phyloP scores from a whole-genome alignment of 2,888 invertebrate species.

The Drosophila dives region DNA sequence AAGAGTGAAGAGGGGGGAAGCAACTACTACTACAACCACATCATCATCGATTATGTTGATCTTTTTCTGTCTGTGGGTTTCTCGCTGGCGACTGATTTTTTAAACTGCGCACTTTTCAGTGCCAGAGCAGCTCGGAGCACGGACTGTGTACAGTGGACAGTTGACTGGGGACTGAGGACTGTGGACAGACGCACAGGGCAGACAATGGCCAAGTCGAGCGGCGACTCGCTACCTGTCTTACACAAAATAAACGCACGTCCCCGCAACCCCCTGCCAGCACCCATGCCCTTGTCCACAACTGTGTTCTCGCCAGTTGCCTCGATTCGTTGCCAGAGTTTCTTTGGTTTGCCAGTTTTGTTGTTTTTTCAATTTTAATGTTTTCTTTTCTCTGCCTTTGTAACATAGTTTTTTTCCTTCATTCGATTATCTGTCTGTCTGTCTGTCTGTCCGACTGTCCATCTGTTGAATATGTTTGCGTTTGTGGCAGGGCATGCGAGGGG shows the following conservation, averaged over 20 bases:
- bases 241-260: slow-evolving; percentile 78
- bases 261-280: slow-evolving; percentile 13
- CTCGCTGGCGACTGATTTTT: slow-evolving; percentile 51
- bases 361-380: slow-evolving; percentile 60
- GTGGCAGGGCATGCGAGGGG: not conserved
- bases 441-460: slow-evolving; percentile 27
- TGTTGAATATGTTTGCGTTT: slow-evolving; percentile 48
- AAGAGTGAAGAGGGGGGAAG: slow-evolving; percentile 1
- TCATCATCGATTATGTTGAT: slow-evolving; percentile 81
- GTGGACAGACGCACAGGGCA: slow-evolving; percentile 17
- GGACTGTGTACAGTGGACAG: slow-evolving; percentile 11
- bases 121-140: slow-evolving; percentile 22
- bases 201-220: slow-evolving; percentile 66
- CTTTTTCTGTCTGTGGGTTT: slow-evolving; percentile 62
- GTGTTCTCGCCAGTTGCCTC: slow-evolving; percentile 55
- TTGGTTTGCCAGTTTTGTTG: slow-evolving; percentile 48
- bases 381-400: slow-evolving; percentile 66
- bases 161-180: not conserved
- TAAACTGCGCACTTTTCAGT: slow-evolving; percentile 74
- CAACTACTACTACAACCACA: slow-evolving; percentile 57
- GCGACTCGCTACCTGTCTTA: slow-evolving; percentile 76
- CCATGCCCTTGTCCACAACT: slow-evolving; percentile 4
- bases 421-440: slow-evolving; percentile 31
- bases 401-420: slow-evolving; percentile 61
- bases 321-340: slow-evolving; percentile 51